These are phyloP conservation scores for Labeo calbasu DNA, from an alignment of 2,797 vertebrate genomes.

Conservation along the genomic window DNA sequence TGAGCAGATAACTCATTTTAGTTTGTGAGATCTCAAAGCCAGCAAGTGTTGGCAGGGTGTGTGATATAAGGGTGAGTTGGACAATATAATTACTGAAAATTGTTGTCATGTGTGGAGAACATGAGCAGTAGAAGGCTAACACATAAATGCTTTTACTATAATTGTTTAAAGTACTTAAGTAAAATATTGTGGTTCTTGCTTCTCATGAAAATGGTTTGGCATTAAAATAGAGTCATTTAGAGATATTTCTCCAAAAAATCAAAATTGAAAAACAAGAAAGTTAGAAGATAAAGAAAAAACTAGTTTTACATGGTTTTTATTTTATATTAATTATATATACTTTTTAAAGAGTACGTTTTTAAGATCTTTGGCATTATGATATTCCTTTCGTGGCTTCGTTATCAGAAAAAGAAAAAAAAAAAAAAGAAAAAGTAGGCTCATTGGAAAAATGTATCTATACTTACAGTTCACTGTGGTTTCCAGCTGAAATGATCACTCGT, in stretches of 20 bases:
- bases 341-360: background rate
- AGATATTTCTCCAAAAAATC: background rate
- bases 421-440: background rate
- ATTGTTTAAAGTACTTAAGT: background rate
- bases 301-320: too few species aligned
- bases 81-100: background rate
- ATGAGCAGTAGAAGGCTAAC: background rate
- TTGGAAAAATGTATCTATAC: background rate
- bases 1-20: background rate
- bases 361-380: background rate
- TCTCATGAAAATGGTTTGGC: background rate
- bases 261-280: background rate
- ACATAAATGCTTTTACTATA: background rate
- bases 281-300: too few species aligned
- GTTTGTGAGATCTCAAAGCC: background rate
- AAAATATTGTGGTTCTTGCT: background rate
- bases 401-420: background rate
- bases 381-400: background rate
- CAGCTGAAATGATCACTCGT: background rate
- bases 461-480: background rate
- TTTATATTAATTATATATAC: too few species aligned
- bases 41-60: background rate
- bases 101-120: background rate
- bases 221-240: background rate
- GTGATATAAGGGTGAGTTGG: background rate